Evolutionary conservation across 2,797 vertebrate species (phyloP).

Genomic region (Acanthurus leucopareius): DNA sequence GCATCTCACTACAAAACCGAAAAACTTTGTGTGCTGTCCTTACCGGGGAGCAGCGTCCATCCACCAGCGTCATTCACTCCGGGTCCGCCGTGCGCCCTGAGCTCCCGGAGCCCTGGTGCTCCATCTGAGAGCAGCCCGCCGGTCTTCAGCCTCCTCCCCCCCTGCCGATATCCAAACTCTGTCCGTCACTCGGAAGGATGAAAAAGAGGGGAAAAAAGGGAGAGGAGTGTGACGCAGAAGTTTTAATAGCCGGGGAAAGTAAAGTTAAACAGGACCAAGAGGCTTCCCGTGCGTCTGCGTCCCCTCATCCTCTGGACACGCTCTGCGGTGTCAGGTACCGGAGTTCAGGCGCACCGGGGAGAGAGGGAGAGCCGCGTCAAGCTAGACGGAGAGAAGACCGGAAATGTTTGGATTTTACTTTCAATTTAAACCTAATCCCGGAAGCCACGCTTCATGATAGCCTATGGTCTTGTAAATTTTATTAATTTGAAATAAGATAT

Average conservation of each 20-base stretch:
- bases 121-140: conserved; percentile 78
- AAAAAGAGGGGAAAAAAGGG: background rate
- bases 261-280: conserved; percentile 50
- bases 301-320: conserved; percentile 69
- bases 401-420: conserved; percentile 22
- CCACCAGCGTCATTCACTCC: conserved; percentile 75
- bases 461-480: too few species aligned
- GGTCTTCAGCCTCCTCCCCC: conserved; percentile 61
- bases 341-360: conserved; percentile 80
- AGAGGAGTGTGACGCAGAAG: conserved; percentile 46
- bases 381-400: conserved; percentile 29
- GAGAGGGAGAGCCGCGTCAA: conserved; percentile 73
- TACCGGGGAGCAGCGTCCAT: conserved; percentile 81
- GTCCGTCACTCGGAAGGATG: conserved; percentile 43
- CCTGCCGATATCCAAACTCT: conserved; percentile 73
- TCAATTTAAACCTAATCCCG: conserved; percentile 65
- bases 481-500: too few species aligned
- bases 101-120: conserved; percentile 77
- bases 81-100: conserved; percentile 78
- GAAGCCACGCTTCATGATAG: conserved; percentile 23
- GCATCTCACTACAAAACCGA: conserved; percentile 25
- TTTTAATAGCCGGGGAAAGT: conserved; percentile 69
- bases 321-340: conserved; percentile 75
- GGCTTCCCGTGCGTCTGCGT: conserved; percentile 57
- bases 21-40: conserved; percentile 71